Conservation (phyloP, 2,797 vertebrate species). For the Pantherophis vulpinus region DNA sequence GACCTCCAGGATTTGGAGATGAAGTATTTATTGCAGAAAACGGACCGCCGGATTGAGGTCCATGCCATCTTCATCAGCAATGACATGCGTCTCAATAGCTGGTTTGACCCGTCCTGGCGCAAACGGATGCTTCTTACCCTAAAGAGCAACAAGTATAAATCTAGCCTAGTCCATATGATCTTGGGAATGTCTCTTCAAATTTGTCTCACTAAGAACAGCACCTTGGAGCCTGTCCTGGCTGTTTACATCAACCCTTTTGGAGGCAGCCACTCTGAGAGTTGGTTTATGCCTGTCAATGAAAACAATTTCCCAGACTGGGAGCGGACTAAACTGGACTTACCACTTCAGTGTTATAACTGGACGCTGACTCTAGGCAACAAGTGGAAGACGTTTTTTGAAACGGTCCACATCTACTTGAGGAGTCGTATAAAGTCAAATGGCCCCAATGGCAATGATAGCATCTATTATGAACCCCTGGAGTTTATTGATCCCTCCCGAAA, state of each 20-base stretch:
- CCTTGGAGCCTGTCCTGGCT: constrained; percentile 89
- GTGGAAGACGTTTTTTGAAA: constrained; percentile 98
- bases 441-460: constrained; percentile 82
- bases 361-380: constrained; percentile 94
- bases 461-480: constrained; percentile 91
- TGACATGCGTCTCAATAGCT: constrained; percentile 97
- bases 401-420: constrained; percentile 93
- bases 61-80: constrained; percentile 98
- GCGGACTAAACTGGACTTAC: constrained; percentile 89
- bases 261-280: constrained; percentile 97
- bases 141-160: constrained; percentile 98
- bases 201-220: constrained; percentile 97
- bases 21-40: constrained; percentile 88
- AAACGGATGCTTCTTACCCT: constrained; percentile 95
- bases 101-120: constrained; percentile 97
- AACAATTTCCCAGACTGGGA: constrained; percentile 93
- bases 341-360: constrained; percentile 97
- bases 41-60: constrained; percentile 89
- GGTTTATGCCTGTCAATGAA: constrained; percentile 92
- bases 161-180: constrained; percentile 95
- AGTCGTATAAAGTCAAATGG: constrained; percentile 88
- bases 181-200: constrained; percentile 93
- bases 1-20: constrained; percentile 95
- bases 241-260: constrained; percentile 96
- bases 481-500: constrained; percentile 88